Percentiles rank a stretch among this genome's conserved stretches.
Evolutionary conservation across 2,888 invertebrate genomes (phyloP).

Genomic region (Desoria tigrina): DNA sequence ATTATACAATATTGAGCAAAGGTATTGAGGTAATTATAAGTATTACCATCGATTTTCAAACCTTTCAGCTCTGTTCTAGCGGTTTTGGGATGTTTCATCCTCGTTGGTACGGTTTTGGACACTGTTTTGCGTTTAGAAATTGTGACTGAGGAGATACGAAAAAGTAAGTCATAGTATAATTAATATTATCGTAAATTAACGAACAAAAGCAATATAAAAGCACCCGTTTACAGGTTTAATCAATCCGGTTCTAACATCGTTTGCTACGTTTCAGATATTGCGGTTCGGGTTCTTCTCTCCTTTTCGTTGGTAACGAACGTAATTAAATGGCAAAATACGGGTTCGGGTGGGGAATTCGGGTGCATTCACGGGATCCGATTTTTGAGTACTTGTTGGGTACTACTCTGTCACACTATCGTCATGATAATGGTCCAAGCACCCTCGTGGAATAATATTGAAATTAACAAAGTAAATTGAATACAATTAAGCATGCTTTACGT

Average conservation of each 20-base stretch:
- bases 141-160: no score
- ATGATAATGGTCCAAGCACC: neutral
- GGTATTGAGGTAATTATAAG: no score
- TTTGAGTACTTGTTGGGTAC: constrained; percentile 46
- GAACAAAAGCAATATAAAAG: no score
- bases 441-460: constrained; percentile 22
- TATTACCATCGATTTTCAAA: neutral
- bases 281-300: constrained; percentile 2
- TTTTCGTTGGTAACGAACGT: constrained; percentile 24
- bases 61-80: neutral
- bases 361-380: constrained; percentile 46
- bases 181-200: no score
- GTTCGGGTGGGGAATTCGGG: constrained; percentile 9
- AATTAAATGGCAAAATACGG: constrained; percentile 11
- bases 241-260: no score
- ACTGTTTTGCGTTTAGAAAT: no score
- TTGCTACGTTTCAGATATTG: neutral
- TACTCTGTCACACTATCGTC: constrained; percentile 32
- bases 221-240: no score
- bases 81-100: neutral
- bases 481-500: no score
- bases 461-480: constrained; percentile 14
- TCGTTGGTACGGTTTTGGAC: constrained; percentile 4
- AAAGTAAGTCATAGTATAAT: no score
- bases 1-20: no score